Evolutionary conservation across 2,113 vertebrate species (phyloP), one percentile per base, ranked within the genome.

Genomic region (Cavia aperea): DNA sequence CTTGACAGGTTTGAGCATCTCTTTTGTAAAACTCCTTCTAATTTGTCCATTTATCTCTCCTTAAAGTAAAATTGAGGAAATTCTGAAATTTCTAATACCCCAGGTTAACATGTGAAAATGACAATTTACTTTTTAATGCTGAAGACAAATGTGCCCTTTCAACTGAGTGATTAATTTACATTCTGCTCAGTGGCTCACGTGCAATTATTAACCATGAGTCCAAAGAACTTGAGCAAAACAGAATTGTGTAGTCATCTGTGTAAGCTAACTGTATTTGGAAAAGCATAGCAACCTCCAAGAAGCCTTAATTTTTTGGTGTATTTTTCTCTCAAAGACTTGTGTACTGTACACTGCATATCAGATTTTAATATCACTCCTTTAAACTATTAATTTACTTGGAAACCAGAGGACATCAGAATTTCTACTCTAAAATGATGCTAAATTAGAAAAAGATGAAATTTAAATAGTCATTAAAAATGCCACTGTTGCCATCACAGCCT

Each of bases 91-190:
- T n/a, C 63, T 87, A 39, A 93, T 94, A 86, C 8, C 31, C 66
- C 39, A 88, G 54, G 11, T 89, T 85, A 96, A 91, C 65, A 91
- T 13, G 2, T 84, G 33, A 97, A 82, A 96, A 94, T 91, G 89
- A 94, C 65, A 95, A 86, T 96, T 93, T 12, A 95, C 85, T 65
- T 39, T 18, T 94, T 93, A 94, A 70, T 86, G 85, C 86, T 65
- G 33, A 92, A 88, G 8, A 82, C 72, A 65, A 88, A 33, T 51
- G 58, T 51, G 89, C 65, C 58, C 78, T 88, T 15, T 78, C 85
- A 88, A 62, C 88, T 16, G 21, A 94, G 73, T 92, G 94, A 95
- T 95, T 96, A 96, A 95, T 96, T 91, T 95, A 70, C 62, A 91
- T 84, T 84, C 87, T 95, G 95, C 82, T 96, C 92, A 94, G 58